Percentiles rank a stretch among this genome's conserved stretches.
Conservation (phyloP, 2,888 invertebrate genomes). For the Frankliniella intonsa region DNA sequence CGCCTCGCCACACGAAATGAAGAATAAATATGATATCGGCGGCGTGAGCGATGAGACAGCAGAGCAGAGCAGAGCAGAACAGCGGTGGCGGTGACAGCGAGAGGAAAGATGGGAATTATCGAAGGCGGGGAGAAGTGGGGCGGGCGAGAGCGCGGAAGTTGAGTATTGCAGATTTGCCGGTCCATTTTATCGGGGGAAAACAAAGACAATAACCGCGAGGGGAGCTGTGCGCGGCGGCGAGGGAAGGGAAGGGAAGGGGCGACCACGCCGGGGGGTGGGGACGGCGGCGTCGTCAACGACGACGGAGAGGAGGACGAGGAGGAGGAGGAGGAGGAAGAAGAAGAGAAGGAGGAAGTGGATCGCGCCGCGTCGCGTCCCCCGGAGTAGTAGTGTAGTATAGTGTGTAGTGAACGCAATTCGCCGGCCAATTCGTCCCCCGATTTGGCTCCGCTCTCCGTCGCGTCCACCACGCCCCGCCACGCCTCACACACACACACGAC, state of each 20-base stretch:
- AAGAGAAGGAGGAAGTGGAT: too few relatives aligned
- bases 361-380: too few relatives aligned
- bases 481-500: background rate
- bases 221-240: background rate
- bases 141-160: conserved; percentile 9
- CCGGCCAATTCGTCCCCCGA: background rate
- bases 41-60: background rate
- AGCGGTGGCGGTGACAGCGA: background rate
- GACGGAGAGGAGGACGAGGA: background rate
- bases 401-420: background rate
- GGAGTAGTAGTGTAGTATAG: background rate
- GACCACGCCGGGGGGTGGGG: background rate
- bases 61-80: background rate
- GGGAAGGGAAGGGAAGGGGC: background rate
- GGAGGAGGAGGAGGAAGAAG: too few relatives aligned
- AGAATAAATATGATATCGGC: conserved; percentile 19
- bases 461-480: background rate
- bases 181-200: conserved; percentile 22
- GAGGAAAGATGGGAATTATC: background rate
- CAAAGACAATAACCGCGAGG: conserved; percentile 17
- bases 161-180: conserved; percentile 18
- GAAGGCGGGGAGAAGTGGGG: background rate
- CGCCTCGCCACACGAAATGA: background rate
- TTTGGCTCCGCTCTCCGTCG: background rate
- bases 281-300: background rate